Evolutionary conservation across 2,797 vertebrate genomes (phyloP), one percentile per base, ranked within the genome.

Genomic region (Urophycis tenuis): DNA sequence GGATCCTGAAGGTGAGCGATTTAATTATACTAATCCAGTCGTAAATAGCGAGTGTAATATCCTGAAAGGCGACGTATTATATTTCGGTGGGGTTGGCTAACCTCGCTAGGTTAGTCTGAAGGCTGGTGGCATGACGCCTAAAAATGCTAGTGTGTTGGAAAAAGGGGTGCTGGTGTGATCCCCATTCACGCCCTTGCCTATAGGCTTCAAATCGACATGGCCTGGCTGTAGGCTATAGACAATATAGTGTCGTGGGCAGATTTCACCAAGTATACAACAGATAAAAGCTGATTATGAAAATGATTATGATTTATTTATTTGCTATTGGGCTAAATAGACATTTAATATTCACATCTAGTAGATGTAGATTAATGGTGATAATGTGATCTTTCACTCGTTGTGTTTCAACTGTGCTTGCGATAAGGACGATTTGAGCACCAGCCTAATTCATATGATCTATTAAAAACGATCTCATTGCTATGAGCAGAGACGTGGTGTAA

Each of bases 1-100:
- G 76, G 85, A 88, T 87, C 85, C 84, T 83, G 75, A 92, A 93
- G 93, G 94, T 94, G 86, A 92, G 93, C 80, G 69, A 79, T 89
- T 88, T 84, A 85, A 81, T 85, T 86, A 74, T 80, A 84, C 81
- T 85, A 90, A 89, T 91, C 88, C 83, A 87, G 84, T 86, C 81
- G 83, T 86, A 79, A 87, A 88, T 81, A 84, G 87, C 80, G 77
- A 69, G 81, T 81, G 76, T 84, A 29, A 90, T 90, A 88, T 87
- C 83, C 86, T 83, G 79, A 85, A 83, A 81, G 77, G 82, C 81
- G 80, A 67, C 87, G 87, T 88, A 81, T 94, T 91, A 84, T 88
- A 89, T 93, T 92, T 92, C 88, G 86, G 85, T 73, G 88, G 80
- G 82, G 87, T 86, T 84, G 84, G 91, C 91, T 92, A 92, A 86